Evolutionary conservation across 1,140 invertebrate species (phyloP), one percentile per base, ranked within the genome.

Genomic region (Acromyrmex charruanus): DNA sequence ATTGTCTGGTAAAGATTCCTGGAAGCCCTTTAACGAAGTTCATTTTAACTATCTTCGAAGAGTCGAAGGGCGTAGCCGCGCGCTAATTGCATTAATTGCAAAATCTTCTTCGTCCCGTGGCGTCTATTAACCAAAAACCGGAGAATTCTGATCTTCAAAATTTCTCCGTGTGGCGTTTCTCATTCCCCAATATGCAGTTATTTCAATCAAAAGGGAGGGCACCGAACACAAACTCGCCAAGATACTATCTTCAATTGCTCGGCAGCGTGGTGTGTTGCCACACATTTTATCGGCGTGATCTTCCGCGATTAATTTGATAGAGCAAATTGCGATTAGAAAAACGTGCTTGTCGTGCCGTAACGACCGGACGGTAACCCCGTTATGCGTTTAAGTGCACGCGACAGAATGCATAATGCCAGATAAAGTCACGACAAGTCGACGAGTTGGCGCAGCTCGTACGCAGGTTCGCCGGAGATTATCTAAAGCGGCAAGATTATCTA

Each of bases 271-370:
- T 80, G 49, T 39, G 25, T 69, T 68, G 16, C n/a, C 58, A 21
- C 35, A 25, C 31, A 39, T 44, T 31, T 14, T 53, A 65, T 75
- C 61, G 25, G 5, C n/a, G 31, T 35, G 12, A 88, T 81, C 68
- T 69, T 5, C 12, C 12, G 35, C 51, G 61, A 88, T 61, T 31
- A 66, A 39, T 53, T 74, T 69, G 74, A 86, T 79, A 77, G 53
- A 14, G 53, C n/a, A 80, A 89, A 88, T 88, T 89, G 72, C 88
- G 39, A 39, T 49, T 77, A 77, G 61, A 89, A 89, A 89, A 89
- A 81, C 63, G 49, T 49, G 16, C 59, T 58, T 39, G 71, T 58
- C 66, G 53, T 12, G 59, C 39, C 59, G 75, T 55, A 80, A 80
- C 77, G 61, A 66, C 44, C 61, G 51, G 21, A 55, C 66, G 28